Conservation (phyloP, 2,888 invertebrate species). For the Alloplasta piceator region DNA sequence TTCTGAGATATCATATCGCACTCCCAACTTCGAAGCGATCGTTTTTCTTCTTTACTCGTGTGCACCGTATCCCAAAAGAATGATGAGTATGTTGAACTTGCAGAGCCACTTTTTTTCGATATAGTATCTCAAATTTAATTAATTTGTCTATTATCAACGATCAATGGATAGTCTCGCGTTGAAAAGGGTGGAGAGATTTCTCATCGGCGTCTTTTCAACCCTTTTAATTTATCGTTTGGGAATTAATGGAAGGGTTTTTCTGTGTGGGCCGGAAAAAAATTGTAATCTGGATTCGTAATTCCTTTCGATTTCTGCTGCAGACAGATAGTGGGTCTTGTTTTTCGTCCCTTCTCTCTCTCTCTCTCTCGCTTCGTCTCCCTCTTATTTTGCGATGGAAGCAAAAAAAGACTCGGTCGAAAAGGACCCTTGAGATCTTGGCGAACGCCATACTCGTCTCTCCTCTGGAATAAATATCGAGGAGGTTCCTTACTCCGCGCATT, state of each 20-base stretch:
- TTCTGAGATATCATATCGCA: conserved; percentile 61
- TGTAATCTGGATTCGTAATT: conserved; percentile 47
- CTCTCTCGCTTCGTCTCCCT: conserved; percentile 17
- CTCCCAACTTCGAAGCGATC: conserved; percentile 52
- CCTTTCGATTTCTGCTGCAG: conserved; percentile 44
- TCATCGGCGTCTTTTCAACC: too few species aligned
- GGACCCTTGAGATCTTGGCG: conserved; percentile 73
- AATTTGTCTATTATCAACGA: neutral
- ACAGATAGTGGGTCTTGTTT: conserved; percentile 48
- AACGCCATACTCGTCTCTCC: conserved; percentile 75
- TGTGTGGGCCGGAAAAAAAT: conserved; percentile 9
- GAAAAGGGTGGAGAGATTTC: too few species aligned
- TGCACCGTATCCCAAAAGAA: conserved; percentile 25
- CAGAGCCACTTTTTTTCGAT: conserved; percentile 5
- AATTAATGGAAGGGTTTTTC: neutral
- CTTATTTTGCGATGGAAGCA: conserved; percentile 58
- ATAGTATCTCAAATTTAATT: neutral
- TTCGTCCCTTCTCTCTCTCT: conserved; percentile 24
- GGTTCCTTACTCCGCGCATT: conserved; percentile 55
- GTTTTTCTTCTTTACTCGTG: conserved; percentile 25
- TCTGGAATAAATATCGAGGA: conserved; percentile 70
- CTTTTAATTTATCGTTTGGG: neutral
- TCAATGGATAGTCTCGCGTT: neutral
- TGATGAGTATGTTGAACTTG: conserved; percentile 11
- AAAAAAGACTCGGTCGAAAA: conserved; percentile 40